A percentile compares a stretch with the other conserved stretches of the same genome.
These are phyloP conservation scores for Platorchestia sp. DNA, from an alignment of 1,140 invertebrate species.

Conservation along the genomic window DNA sequence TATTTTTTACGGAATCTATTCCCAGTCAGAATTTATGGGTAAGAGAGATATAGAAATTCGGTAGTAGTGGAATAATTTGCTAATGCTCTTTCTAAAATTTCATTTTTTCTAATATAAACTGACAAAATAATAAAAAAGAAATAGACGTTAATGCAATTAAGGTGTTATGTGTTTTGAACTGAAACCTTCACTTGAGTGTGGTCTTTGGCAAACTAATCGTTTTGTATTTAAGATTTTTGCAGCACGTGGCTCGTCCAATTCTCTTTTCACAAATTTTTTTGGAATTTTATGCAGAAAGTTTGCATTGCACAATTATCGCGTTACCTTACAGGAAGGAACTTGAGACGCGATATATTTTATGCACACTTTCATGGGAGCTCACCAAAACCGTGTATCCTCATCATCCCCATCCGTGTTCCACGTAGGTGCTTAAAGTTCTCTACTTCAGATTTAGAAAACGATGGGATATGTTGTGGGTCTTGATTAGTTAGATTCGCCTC, in stretches of 20 bases:
- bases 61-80: constrained; percentile 5
- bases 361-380: background rate
- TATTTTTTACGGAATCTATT: background rate
- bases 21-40: background rate
- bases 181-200: background rate
- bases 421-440: background rate
- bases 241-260: background rate
- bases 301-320: background rate
- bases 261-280: background rate
- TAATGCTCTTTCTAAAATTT: constrained; percentile 24
- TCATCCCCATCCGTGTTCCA: background rate
- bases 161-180: background rate
- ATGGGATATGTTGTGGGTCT: background rate
- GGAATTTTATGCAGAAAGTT: background rate
- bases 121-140: background rate
- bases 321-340: background rate
- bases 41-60: constrained; percentile 9
- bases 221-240: background rate
- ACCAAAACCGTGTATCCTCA: background rate
- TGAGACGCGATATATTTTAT: background rate
- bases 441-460: background rate
- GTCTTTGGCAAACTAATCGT: background rate
- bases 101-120: background rate
- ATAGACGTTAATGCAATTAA: background rate
- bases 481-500: background rate